phyloP scores from a whole-genome alignment of 2,888 invertebrate genomes.

The Sicus ferrugineus region DNA sequence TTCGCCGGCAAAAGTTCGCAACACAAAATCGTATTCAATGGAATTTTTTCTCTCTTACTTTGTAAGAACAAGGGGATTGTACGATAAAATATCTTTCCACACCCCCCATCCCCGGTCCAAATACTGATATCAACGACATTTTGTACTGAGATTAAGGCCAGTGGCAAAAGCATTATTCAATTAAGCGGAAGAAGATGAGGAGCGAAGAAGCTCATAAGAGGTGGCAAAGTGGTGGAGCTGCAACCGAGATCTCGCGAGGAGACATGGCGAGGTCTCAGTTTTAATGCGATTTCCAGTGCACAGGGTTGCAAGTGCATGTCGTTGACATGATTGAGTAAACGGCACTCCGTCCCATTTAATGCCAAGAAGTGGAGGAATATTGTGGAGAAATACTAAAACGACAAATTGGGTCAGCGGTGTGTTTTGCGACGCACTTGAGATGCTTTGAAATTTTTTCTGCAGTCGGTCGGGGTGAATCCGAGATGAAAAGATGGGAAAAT shows the following conservation, averaged over 20 bases:
- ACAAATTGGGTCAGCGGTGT: slow-evolving; percentile 11
- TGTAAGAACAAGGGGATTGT: too few species aligned
- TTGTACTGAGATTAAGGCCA: slow-evolving; percentile 14
- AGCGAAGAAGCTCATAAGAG: neutral
- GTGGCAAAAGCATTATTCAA: slow-evolving; percentile 23
- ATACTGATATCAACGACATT: neutral
- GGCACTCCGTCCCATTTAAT: neutral
- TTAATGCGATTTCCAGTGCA: neutral
- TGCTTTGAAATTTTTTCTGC: neutral
- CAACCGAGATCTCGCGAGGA: neutral
- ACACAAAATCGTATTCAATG: too few species aligned
- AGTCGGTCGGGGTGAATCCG: neutral
- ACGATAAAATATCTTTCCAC: too few species aligned
- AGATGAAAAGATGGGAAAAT: neutral
- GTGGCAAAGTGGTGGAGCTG: neutral
- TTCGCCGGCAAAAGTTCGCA: too few species aligned
- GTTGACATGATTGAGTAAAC: slow-evolving; percentile 12
- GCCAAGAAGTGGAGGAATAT: neutral
- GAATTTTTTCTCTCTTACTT: too few species aligned
- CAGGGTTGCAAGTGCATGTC: neutral
- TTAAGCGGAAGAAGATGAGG: slow-evolving; percentile 4
- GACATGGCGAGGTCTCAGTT: neutral
- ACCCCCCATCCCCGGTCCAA: too few species aligned
- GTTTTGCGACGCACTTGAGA: neutral
- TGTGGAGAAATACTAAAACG: neutral